phyloP scores from a whole-genome alignment of 2,888 invertebrate genomes.

The Mythimna impura region DNA sequence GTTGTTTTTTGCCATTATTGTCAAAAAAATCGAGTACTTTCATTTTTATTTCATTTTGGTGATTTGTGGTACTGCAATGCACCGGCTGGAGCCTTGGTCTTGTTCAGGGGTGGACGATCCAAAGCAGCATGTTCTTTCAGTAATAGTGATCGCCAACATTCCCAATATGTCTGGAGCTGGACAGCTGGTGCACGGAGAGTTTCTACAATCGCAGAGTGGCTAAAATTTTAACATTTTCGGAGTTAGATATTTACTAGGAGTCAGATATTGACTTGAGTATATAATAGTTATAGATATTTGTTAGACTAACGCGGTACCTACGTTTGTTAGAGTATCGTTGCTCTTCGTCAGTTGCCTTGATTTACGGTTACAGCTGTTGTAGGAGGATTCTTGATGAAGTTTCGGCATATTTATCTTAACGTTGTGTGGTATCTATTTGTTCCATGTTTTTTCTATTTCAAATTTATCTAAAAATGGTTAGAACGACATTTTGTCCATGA shows the following conservation, averaged over 20 bases:
- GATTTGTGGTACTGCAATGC: constrained; percentile 11
- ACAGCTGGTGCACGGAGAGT: constrained; percentile 70
- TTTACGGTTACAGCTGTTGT: constrained; percentile 3
- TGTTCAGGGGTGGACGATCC: constrained; percentile 49
- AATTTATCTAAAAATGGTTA: background rate
- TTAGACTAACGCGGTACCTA: constrained; percentile 12
- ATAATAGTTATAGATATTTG: background rate
- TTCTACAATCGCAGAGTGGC: constrained; percentile 75
- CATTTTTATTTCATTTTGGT: background rate
- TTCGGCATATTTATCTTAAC: constrained; percentile 24
- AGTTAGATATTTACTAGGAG: constrained; percentile 1
- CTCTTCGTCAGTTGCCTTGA: background rate
- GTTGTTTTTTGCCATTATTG: background rate
- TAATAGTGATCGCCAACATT: constrained; percentile 67
- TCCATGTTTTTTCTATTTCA: constrained; percentile 10
- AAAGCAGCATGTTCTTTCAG: constrained; percentile 66
- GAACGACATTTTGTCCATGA: background rate
- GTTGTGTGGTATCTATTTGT: background rate
- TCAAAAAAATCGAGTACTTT: constrained; percentile 2
- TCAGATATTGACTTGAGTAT: background rate
- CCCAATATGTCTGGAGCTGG: constrained; percentile 74
- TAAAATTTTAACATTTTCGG: constrained; percentile 60
- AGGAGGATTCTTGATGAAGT: constrained; percentile 29
- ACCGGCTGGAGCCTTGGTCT: constrained; percentile 3
- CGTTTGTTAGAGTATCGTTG: constrained; percentile 10